Conservation (phyloP, 2,888 invertebrate genomes). For the Cephonodes hylas region DNA sequence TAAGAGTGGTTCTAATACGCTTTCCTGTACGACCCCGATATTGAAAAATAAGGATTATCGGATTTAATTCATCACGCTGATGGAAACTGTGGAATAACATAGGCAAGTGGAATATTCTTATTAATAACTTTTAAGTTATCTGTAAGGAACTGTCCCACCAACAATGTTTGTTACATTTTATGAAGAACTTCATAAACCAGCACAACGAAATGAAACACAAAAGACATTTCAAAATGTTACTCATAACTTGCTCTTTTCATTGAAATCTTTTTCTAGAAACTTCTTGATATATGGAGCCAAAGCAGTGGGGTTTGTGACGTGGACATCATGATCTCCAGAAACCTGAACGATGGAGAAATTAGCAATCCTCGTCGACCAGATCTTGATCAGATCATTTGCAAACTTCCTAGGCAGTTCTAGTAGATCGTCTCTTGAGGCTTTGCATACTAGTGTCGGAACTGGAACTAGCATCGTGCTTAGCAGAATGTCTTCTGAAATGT, state of each 20-base stretch:
- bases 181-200: no score
- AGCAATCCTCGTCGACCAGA: slow-evolving; percentile 32
- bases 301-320: slow-evolving; percentile 75
- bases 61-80: no score
- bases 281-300: slow-evolving; percentile 57
- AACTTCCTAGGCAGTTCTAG: slow-evolving; percentile 26
- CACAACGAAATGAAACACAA: no score
- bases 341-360: slow-evolving; percentile 40
- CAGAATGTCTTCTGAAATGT: slow-evolving; percentile 44
- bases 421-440: slow-evolving; percentile 17
- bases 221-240: no score
- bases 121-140: no score
- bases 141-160: no score
- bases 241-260: background rate
- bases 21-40: no score
- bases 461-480: slow-evolving; percentile 20
- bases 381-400: slow-evolving; percentile 35
- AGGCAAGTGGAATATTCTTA: no score
- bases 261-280: slow-evolving; percentile 45
- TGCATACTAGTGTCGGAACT: background rate
- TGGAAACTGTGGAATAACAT: no score
- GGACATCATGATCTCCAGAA: slow-evolving; percentile 80
- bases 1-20: no score
- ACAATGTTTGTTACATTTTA: no score
- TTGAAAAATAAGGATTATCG: no score